A percentile compares a stretch with the other conserved stretches of the same genome.
Evolutionary conservation across 2,797 vertebrate species (phyloP).

Genomic region (Fistularia tabacaria): DNA sequence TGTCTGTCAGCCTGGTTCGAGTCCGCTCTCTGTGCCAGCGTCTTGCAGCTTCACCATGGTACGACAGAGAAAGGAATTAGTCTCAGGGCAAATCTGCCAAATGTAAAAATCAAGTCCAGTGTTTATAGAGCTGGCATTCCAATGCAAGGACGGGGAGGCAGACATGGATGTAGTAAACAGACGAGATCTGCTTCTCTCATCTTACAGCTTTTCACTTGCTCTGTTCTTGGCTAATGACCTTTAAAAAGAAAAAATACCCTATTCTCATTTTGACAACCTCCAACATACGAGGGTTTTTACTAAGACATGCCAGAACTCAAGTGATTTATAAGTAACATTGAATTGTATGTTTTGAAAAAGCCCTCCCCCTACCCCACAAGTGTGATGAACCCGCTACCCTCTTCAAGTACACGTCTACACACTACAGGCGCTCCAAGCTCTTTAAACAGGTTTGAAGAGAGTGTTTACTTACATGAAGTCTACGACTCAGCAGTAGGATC

Average conservation of each 20-base stretch:
- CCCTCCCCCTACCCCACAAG: not conserved
- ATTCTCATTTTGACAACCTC: too few relatives aligned
- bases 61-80: conserved; percentile 38
- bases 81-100: conserved; percentile 38
- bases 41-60: conserved; percentile 2
- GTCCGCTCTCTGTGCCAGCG: conserved; percentile 4
- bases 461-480: conserved; percentile 50
- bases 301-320: too few relatives aligned
- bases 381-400: conserved; percentile 3
- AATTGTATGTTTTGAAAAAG: not conserved
- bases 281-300: too few relatives aligned
- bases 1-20: not conserved
- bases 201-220: not conserved
- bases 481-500: not conserved
- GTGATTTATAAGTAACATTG: not conserved
- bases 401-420: conserved; percentile 16
- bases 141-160: conserved; percentile 28
- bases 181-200: conserved; percentile 5
- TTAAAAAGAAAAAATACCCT: too few relatives aligned
- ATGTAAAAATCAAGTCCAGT: conserved; percentile 50
- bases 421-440: conserved; percentile 1
- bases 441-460: conserved; percentile 16
- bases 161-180: conserved; percentile 11
- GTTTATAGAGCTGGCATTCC: conserved; percentile 56
- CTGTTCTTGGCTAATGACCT: not conserved